Conservation (phyloP, 2,888 invertebrate genomes). For the Pinctada fucata region DNA sequence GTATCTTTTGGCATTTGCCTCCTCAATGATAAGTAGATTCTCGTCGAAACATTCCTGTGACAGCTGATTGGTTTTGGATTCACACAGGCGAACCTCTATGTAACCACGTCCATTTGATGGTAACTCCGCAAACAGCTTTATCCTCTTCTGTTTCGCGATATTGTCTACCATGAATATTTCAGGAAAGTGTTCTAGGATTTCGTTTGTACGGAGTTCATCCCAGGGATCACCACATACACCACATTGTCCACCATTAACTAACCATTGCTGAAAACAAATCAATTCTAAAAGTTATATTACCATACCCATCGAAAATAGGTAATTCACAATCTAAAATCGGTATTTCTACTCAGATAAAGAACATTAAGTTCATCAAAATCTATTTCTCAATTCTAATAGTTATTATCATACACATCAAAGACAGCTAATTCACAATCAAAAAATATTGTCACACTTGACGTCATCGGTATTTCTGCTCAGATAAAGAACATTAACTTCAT, state of each 20-base stretch:
- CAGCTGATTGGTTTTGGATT: constrained; percentile 2
- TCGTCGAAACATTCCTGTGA: constrained; percentile 12
- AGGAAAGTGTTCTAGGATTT: constrained; percentile 6
- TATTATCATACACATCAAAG: no score
- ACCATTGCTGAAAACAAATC: constrained; percentile 4
- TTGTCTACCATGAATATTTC: neutral
- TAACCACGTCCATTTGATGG: constrained; percentile 10
- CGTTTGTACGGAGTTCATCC: constrained; percentile 8
- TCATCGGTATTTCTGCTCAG: no score
- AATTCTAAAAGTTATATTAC: no score
- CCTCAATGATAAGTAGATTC: constrained; percentile 13
- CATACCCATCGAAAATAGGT: no score
- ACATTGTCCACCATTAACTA: constrained; percentile 17
- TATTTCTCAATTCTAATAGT: no score
- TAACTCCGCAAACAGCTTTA: neutral
- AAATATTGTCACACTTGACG: no score
- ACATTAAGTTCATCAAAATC: no score
- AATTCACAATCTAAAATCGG: no score
- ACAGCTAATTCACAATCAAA: no score
- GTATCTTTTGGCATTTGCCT: neutral
- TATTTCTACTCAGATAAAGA: no score
- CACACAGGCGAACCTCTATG: constrained; percentile 17
- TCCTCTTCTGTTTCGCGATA: neutral
- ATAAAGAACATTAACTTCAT: no score
- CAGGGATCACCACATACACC: constrained; percentile 22